Base-by-base conservation (phyloP, 1,140 invertebrate genomes). In the Drosophila navojoa region DNA sequence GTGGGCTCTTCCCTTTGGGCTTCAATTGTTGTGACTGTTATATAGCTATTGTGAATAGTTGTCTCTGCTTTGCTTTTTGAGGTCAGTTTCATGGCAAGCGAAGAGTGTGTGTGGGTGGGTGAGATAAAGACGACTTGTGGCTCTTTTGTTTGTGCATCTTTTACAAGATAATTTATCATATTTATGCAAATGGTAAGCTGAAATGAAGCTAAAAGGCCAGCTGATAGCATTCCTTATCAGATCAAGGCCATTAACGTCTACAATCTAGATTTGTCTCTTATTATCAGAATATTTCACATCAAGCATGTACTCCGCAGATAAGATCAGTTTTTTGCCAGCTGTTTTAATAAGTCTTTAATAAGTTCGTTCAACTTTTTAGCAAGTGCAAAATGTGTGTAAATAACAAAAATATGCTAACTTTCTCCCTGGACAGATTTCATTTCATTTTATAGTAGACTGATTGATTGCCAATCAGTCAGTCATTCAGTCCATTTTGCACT, bases 1-100 rank as follows among this genome's bases (percentile, higher is more conserved):
- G 81, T 86, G 81, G 81, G 81, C 64, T 74, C 71, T 73, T 71
- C 45, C 42, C 19, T 66, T 42, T 59, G 16, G 19, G 15, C 25
- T 57, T 71, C 50, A 63, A 77, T 67, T 63, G 45, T 64, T 59
- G 49, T 73, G 32, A 75, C 32, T 55, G 52, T 55, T 70, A 32
- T 44, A 32, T 16, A 13, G 13, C 53, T 52, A 71, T 72, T 76
- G 62, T 72, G 49, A 67, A 71, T 70, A 63, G 59, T 76, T 73
- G 54, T 47, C 47, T 29, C 61, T 35, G 53, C 54, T 63, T 57
- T 63, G 32, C 7, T 69, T 57, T 69, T 69, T 77, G 63, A 72
- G 70, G 63, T 72, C 55, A 58, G 27, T 64, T 75, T 55, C 16
- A 55, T 19, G 40, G 59, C 64, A 62, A 70, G 45, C 64, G 29